Conservation (phyloP, 2,113 vertebrate genomes). For the Apistogramma diplotaenia region DNA sequence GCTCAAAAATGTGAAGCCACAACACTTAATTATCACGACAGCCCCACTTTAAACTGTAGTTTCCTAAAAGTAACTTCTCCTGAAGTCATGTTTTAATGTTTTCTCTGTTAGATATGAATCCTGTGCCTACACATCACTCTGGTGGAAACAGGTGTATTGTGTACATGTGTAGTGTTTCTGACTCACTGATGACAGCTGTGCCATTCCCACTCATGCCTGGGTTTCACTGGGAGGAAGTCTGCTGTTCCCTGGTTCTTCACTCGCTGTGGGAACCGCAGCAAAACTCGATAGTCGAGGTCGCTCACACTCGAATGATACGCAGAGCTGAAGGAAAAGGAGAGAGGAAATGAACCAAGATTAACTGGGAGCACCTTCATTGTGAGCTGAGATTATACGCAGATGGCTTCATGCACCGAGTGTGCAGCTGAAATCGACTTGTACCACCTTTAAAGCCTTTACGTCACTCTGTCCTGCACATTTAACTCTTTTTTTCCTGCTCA, state of each 20-base stretch:
- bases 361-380: not conserved
- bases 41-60: not conserved
- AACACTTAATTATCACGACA: too few relatives aligned
- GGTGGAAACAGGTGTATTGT: not conserved
- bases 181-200: conserved; percentile 84
- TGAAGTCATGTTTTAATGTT: not conserved
- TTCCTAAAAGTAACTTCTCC: not conserved
- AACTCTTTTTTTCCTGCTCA: not conserved
- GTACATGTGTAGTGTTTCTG: not conserved
- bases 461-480: not conserved
- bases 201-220: conserved; percentile 82
- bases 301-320: conserved; percentile 71
- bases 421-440: not conserved
- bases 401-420: not conserved
- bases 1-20: not conserved
- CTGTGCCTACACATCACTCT: not conserved
- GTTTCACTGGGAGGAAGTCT: conserved; percentile 82
- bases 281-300: conserved; percentile 77
- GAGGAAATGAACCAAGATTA: not conserved
- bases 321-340: conserved; percentile 63
- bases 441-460: not conserved
- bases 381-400: not conserved
- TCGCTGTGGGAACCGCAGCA: conserved; percentile 82
- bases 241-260: conserved; percentile 83
- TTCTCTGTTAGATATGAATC: not conserved